Evolutionary conservation across 2,113 vertebrate genomes (phyloP).

Genomic region (Galemys pyrenaicus): DNA sequence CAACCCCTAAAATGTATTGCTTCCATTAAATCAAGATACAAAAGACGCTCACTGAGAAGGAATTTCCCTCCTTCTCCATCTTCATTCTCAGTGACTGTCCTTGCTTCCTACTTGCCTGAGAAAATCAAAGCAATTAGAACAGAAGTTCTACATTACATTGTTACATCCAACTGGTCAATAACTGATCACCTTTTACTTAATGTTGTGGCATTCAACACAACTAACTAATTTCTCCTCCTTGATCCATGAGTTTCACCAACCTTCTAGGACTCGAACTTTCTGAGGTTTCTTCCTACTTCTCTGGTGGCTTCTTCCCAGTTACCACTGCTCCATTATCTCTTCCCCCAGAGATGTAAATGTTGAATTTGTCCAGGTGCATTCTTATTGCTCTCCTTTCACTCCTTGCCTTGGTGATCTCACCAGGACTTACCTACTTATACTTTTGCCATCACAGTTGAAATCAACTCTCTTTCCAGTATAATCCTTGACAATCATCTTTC

Average conservation of each 20-base stretch:
- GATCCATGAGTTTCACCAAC: fast-evolving
- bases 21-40: neutral
- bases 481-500: neutral
- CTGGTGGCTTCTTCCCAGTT: neutral
- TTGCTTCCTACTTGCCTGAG: neutral
- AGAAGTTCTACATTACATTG: neutral
- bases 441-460: neutral
- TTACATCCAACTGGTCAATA: fast-evolving
- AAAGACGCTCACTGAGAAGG: neutral
- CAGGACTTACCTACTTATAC: neutral
- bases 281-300: neutral
- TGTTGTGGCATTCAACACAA: fast-evolving
- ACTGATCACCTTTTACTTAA: neutral
- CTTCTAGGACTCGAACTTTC: fast-evolving
- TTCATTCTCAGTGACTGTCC: neutral
- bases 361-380: neutral
- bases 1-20: neutral
- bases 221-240: neutral
- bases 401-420: neutral
- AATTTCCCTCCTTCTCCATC: neutral
- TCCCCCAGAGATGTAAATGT: neutral
- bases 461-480: neutral
- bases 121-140: neutral
- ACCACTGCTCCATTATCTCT: neutral
- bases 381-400: neutral